Evolutionary conservation across 2,888 invertebrate species (phyloP), one percentile per base, ranked within the genome.

Genomic region (Eledona agricola): DNA sequence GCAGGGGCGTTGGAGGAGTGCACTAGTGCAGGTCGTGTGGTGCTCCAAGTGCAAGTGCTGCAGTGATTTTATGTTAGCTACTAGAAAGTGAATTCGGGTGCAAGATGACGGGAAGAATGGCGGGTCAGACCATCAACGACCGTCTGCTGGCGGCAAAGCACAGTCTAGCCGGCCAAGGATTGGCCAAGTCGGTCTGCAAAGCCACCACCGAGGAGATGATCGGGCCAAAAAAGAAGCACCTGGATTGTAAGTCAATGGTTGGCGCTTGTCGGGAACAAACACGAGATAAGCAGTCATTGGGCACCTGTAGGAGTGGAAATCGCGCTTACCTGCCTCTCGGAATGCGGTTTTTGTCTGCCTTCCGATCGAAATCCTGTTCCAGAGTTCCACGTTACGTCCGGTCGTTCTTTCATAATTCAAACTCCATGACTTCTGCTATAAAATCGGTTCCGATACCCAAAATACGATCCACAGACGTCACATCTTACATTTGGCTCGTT

Each of bases 141-240:
- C 89, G 97, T 80, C 87, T 99, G 71, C 85, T 96, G 74, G 98
- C 99, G 71, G 99, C 99, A 67, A 92, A 94, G 78, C 96, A 98
- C 83, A 97, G 96, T 80, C 87, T 99, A 78, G 96, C 98, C 78
- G 99, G 99, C 72, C 98, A 98, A 83, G 97, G 98, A 70, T 85
- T 99, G 74, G 99, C 98, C 61, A 99, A 99, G 84, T 95, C 97
- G 66, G 98, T 99, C 69, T 98, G 99, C 84, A 99, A 99, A 85
- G 97, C 99, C 59, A 99, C 99, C 64, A 99, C 99, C 66, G 99
- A 99, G 84, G 99, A 99, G 84, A 87, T 98, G 82, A 93, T 98
- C 80, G 97, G 96, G 63, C 99, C 99, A 60, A 99, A 99, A 85
- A 97, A 97, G 87, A 99, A 99, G 83, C 99, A 99, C 85, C 88